Base-by-base conservation (phyloP, 2,797 vertebrate genomes). In the Halcyon smyrnensis region DNA sequence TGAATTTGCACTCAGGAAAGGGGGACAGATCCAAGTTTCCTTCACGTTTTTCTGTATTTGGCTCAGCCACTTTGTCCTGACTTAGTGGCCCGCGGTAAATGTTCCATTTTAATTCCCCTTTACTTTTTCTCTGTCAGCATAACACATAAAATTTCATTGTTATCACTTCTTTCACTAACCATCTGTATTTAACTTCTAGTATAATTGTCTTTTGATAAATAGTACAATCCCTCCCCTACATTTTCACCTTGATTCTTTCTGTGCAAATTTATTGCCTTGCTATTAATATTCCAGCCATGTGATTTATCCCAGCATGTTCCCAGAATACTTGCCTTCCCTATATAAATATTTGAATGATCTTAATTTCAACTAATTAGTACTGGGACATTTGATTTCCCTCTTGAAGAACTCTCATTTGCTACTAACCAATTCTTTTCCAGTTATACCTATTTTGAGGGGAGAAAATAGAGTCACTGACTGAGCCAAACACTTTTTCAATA, bases 321-420 rank as follows among this genome's bases (percentile, higher is more conserved):
- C 70, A 0, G 90, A 97, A 96, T 94, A 96, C 87, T 93, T 95
- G 70, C 84, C 84, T 96, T 94, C 94, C 79, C 76, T 96, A 89
- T 97, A 90, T 96, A 94, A 96, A 95, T 97, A 96, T 96, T 97
- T 97, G 95, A 94, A 93, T 97, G 60, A 95, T 96, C 88, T 94
- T 96, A 97, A 97, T 95, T 96, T 96, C 88, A 94, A 60, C 90
- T 96, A 97, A 96, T 97, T 96, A 97, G 94, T 77, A 88, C 82
- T 93, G 95, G 95, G 94, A 94, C 93, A 74, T 92, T 92, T 87
- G 70, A 95, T 97, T 96, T 96, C 92, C 93, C 88, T 96, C 86
- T 81, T 93, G 89, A 94, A 93, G 84, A 62, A 93, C 25, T 90
- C 88, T 97, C 95, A 70, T 89, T 94, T 83, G 79, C 80, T 85